Percentiles rank a stretch among this genome's conserved stretches.
Conservation (phyloP, 2,113 vertebrate species). For the Bambusicola thoracicus region DNA sequence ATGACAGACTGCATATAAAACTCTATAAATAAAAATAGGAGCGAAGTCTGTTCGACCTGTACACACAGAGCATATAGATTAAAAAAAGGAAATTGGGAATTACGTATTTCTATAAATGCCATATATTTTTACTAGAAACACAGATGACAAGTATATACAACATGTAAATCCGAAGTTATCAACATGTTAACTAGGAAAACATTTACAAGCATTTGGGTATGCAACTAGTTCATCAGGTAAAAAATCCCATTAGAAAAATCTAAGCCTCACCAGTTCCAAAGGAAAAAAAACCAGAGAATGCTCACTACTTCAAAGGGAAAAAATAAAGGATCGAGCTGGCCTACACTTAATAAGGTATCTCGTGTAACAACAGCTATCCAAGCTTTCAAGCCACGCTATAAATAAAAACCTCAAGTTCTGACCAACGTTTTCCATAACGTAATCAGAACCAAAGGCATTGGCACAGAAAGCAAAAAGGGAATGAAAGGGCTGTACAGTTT, state of each 20-base stretch:
- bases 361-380: slow-evolving; percentile 43
- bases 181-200: slow-evolving; percentile 70
- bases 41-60: slow-evolving; percentile 67
- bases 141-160: slow-evolving; percentile 74
- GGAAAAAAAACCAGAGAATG: slow-evolving; percentile 55
- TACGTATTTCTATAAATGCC: slow-evolving; percentile 59
- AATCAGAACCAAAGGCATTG: slow-evolving; percentile 67
- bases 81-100: slow-evolving; percentile 74
- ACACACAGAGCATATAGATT: slow-evolving; percentile 41
- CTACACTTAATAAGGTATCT: slow-evolving; percentile 55
- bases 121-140: slow-evolving; percentile 76
- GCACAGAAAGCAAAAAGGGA: slow-evolving; percentile 72
- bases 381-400: slow-evolving; percentile 49
- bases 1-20: slow-evolving; percentile 2
- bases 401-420: slow-evolving; percentile 39
- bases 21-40: slow-evolving; percentile 51
- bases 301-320: slow-evolving; percentile 18
- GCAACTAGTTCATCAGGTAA: slow-evolving; percentile 71
- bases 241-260: slow-evolving; percentile 58
- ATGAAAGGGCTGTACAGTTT: slow-evolving; percentile 56
- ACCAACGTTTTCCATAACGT: slow-evolving; percentile 54
- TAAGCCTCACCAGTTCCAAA: slow-evolving; percentile 51
- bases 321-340: neutral
- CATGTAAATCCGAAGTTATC: slow-evolving; percentile 64
- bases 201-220: slow-evolving; percentile 73